Evolutionary conservation across 2,888 invertebrate genomes (phyloP), one percentile per base, ranked within the genome.

Genomic region (Diarsia dahlii): DNA sequence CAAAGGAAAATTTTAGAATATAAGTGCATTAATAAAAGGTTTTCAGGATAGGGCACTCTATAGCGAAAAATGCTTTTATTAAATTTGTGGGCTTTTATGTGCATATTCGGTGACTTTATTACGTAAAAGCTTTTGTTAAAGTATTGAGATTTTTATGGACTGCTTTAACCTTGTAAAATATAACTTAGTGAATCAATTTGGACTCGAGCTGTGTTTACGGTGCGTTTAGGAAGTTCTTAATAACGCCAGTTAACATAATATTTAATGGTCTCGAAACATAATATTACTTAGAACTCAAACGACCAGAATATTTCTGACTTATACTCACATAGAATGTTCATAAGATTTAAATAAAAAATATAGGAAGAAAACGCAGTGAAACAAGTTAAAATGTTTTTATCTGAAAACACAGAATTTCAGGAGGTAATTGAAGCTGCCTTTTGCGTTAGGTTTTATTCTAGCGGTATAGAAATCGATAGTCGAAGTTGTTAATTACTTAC

Each of bases 11-110:
- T 95, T 87, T 95, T 94, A 93, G 95, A 95, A 95, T 95, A 93
- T 95, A 95, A 95, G 95, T 96, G 95, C 95, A 96, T 96, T 95
- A 95, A 95, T 96, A 94, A 95, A 88, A 95, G 92, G 93, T 94
- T 94, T 93, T 92, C 94, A 90, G 92, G 91, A 92, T 92, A 93
- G 94, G 90, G 93, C 92, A 94, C 94, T 95, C 92, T 92, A 91
- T 92, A 90, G 90, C 92, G 92, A 94, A 93, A 92, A 95, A 95
- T 95, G 91, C 93, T 94, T 94, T 95, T 95, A 95, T 96, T 95
- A 95, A 95, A 95, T 95, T 95, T 94, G 94, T 92, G 92, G 91
- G 93, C 93, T 94, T 94, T 95, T 93, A 94, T 93, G 94, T 92
- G 93, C 92, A 93, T 92, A 91, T 90, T 93, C 91, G 90, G 90